Evolutionary conservation across 2,888 invertebrate genomes (phyloP), one percentile per base, ranked within the genome.

Genomic region (Noctua janthe): DNA sequence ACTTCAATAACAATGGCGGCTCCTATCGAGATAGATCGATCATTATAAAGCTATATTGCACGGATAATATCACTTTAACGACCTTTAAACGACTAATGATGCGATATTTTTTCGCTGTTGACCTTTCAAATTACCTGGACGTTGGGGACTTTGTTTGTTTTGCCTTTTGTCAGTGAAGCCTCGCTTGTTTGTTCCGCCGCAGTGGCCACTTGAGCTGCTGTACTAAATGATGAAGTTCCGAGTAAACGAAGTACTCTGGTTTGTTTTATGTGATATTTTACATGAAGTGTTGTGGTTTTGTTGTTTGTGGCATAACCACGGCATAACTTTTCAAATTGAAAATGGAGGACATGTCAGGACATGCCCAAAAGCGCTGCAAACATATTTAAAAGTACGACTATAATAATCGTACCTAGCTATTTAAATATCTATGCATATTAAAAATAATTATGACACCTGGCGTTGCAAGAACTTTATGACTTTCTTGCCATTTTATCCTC

Each of bases 1-100:
- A 93, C 92, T 95, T 92, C 94, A 94, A 96, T 95, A 94, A 95
- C 95, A 96, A 96, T 95, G 92, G 93, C 91, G 85, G 85, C 89
- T 91, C 91, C 92, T 93, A 94, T 94, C 92, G 93, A 92, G 93
- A 92, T 91, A 89, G 83, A 90, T 89, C 86, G 91, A 94, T 94
- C 94, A 94, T 94, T 94, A 95, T 92, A 92, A 93, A 92, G 89
- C 92, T 91, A 90, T 90, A 90, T 89, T 86, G 83, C 86, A 80
- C 82, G 87, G 87, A 90, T 91, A 89, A 89, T 90, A 89, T 85
- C 78, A 83, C 86, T 86, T 90, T 89, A 87, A 89, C 78, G 86
- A 87, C 87, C 85, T 89, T 89, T 88, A 80, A 82, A 85, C 83
- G 83, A 81, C 86, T 87, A 90, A 88, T 88, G 85, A 87, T 74